These are phyloP conservation scores for Percopsis transmontana DNA, from an alignment of 2,113 vertebrate genomes.

Conservation along the genomic window DNA sequence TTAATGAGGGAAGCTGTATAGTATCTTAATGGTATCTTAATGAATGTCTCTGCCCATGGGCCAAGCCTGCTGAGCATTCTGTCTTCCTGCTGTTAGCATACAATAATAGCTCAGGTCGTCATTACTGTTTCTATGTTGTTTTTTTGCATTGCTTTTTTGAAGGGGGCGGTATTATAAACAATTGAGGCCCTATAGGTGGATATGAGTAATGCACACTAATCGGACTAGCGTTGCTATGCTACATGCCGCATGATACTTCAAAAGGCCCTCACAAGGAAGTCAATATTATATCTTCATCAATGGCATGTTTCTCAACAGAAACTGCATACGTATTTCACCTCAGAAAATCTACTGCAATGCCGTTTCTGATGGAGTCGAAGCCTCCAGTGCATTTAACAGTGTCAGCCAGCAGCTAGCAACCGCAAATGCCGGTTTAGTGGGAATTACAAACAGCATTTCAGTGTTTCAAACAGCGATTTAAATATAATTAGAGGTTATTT, in stretches of 20 bases:
- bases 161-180: neutral
- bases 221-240: constrained; percentile 26
- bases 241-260: constrained; percentile 59
- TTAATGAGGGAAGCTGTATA: constrained; percentile 61
- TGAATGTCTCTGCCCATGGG: constrained; percentile 60
- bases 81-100: constrained; percentile 9
- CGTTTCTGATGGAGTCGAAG: constrained; percentile 42
- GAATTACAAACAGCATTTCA: constrained; percentile 42
- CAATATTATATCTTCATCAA: constrained; percentile 52
- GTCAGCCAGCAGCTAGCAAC: constrained; percentile 43
- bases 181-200: neutral
- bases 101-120: neutral
- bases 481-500: constrained; percentile 39
- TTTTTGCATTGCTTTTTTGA: neutral
- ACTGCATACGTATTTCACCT: constrained; percentile 16
- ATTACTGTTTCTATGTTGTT: no score
- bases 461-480: constrained; percentile 28
- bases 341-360: constrained; percentile 59
- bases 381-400: constrained; percentile 33
- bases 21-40: constrained; percentile 78
- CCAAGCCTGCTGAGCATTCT: constrained; percentile 51
- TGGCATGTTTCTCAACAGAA: constrained; percentile 31
- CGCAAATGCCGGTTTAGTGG: constrained; percentile 27
- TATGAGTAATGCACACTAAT: constrained; percentile 23
- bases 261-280: constrained; percentile 58